These are phyloP conservation scores for Spodoptera picta DNA, from an alignment of 2,888 invertebrate species.

Conservation along the genomic window DNA sequence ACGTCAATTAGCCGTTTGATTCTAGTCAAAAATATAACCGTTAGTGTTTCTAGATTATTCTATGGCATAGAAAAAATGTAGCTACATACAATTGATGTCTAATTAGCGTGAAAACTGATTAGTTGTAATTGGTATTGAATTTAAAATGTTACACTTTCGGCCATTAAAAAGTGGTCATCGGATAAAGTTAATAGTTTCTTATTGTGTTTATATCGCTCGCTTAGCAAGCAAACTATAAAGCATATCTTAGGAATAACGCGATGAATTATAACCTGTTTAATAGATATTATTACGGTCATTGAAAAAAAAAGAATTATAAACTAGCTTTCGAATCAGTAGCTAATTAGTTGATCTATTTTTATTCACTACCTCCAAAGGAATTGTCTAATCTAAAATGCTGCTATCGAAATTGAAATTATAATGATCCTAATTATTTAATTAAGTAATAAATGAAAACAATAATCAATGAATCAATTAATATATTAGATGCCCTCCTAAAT, in stretches of 20 bases:
- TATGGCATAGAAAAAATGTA: slow-evolving; percentile 16
- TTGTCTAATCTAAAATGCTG: slow-evolving; percentile 8
- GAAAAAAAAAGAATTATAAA: too few relatives aligned
- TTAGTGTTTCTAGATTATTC: slow-evolving; percentile 26
- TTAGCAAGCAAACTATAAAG: slow-evolving; percentile 10
- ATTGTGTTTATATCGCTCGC: slow-evolving; percentile 20
- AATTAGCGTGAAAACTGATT: slow-evolving; percentile 6
- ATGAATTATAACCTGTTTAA: neutral
- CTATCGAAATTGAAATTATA: too few relatives aligned
- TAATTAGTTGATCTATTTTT: too few relatives aligned
- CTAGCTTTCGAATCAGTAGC: too few relatives aligned
- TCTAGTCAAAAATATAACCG: slow-evolving; percentile 49
- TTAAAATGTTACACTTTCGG: slow-evolving; percentile 7
- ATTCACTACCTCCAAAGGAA: slow-evolving; percentile 40
- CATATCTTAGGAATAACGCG: slow-evolving; percentile 25
- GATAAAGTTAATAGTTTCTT: slow-evolving; percentile 14
- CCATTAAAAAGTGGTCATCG: neutral
- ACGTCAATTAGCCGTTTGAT: slow-evolving; percentile 25
- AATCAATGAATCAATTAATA: too few relatives aligned
- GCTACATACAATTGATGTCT: slow-evolving; percentile 11
- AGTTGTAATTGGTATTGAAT: slow-evolving; percentile 1
- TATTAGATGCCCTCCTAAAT: slow-evolving; percentile 2
- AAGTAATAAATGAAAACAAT: too few relatives aligned
- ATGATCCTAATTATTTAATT: too few relatives aligned
- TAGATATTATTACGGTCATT: too few relatives aligned